Conservation (phyloP, 2,113 vertebrate species). For the Nerophis lumbriciformis region DNA sequence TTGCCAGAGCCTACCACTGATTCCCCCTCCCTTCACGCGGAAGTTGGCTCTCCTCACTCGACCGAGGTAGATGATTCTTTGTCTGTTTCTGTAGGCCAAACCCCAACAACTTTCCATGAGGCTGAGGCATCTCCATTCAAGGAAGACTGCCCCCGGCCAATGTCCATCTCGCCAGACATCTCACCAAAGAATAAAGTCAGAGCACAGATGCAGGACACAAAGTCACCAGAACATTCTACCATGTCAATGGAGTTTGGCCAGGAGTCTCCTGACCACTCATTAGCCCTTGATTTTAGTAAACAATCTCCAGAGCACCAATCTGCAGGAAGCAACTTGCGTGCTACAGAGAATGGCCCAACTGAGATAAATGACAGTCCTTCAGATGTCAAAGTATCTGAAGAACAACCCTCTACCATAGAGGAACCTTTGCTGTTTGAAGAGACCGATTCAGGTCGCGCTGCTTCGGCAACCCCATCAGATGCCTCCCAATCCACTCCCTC, state of each 20-base stretch:
- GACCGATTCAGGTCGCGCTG: conserved; percentile 74
- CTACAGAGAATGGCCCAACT: conserved; percentile 91
- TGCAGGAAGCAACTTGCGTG: conserved; percentile 66
- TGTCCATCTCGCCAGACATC: conserved; percentile 95
- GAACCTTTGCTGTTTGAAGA: conserved; percentile 79
- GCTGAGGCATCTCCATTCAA: conserved; percentile 90
- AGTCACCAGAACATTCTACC: conserved; percentile 84
- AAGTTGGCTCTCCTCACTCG: conserved; percentile 93
- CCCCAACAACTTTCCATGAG: conserved; percentile 90
- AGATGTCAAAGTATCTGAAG: conserved; percentile 69
- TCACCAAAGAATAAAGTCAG: conserved; percentile 85
- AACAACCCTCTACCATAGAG: conserved; percentile 66
- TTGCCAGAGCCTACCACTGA: conserved; percentile 93
- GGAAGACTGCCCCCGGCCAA: conserved; percentile 89
- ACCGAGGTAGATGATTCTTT: conserved; percentile 97
- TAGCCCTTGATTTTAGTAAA: conserved; percentile 88
- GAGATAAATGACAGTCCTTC: conserved; percentile 91
- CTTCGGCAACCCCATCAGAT: conserved; percentile 87
- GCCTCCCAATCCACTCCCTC: conserved; percentile 90
- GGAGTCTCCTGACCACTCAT: conserved; percentile 90
- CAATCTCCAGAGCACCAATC: conserved; percentile 87
- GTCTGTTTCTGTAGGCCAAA: conserved; percentile 93
- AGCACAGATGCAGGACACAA: conserved; percentile 74
- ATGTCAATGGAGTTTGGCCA: conserved; percentile 86
- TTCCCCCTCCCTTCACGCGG: conserved; percentile 91